A percentile compares a stretch with the other conserved stretches of the same genome.
Conservation (phyloP, 1,140 invertebrate genomes). For the Heliconius hermathena region DNA sequence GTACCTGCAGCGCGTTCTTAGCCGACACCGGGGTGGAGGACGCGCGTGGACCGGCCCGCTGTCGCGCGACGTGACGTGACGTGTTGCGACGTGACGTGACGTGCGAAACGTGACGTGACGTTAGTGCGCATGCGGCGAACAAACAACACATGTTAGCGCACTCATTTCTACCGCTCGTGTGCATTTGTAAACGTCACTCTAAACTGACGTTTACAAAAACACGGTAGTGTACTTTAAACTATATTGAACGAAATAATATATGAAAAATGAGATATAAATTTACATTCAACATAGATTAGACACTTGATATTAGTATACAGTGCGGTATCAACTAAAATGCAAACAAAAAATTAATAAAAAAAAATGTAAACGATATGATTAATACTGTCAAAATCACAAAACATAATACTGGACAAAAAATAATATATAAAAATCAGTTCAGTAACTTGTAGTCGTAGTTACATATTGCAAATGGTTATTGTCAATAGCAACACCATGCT, state of each 20-base stretch:
- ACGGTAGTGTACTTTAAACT: not conserved
- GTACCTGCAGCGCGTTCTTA: slow-evolving; percentile 82
- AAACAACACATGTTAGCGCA: slow-evolving; percentile 78
- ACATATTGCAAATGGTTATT: slow-evolving; percentile 5
- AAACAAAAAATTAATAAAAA: slow-evolving; percentile 12
- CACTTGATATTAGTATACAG: slow-evolving; percentile 38
- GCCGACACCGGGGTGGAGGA: slow-evolving; percentile 80
- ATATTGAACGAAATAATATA: slow-evolving; percentile 12
- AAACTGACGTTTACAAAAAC: slow-evolving; percentile 1
- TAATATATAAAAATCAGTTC: slow-evolving; percentile 10
- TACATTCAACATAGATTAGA: slow-evolving; percentile 36
- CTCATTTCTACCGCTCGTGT: slow-evolving; percentile 42
- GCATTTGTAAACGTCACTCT: not conserved
- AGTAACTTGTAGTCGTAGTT: not conserved
- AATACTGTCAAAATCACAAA: slow-evolving; percentile 16
- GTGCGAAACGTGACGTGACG: slow-evolving; percentile 48
- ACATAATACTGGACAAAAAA: not conserved
- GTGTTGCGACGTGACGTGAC: slow-evolving; percentile 31
- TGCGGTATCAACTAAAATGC: slow-evolving; percentile 25
- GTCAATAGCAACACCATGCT: slow-evolving; percentile 17
- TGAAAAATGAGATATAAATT: slow-evolving; percentile 6
- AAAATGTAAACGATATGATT: slow-evolving; percentile 15
- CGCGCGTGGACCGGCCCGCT: slow-evolving; percentile 76
- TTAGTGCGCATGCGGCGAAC: slow-evolving; percentile 76
- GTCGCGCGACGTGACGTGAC: slow-evolving; percentile 47